Conservation (phyloP, 2,797 vertebrate genomes). For the Amblyopsis hoosieri region DNA sequence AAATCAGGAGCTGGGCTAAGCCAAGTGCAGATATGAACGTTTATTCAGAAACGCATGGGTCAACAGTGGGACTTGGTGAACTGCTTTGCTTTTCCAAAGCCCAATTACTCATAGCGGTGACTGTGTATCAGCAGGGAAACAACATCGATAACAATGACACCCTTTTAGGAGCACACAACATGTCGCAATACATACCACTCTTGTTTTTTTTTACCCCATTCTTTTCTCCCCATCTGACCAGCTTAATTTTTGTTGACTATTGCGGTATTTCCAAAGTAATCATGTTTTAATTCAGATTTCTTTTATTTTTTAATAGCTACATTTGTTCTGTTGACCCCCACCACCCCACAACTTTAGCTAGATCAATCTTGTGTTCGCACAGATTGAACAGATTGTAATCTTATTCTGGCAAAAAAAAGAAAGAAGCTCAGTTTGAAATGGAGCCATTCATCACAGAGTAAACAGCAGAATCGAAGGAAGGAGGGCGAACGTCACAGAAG, state of each 20-base stretch:
- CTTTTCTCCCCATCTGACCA: too few species aligned
- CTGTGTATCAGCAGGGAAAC: too few species aligned
- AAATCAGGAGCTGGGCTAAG: slow-evolving; percentile 22
- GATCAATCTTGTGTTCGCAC: slow-evolving; percentile 73
- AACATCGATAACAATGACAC: too few species aligned
- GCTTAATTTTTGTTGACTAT: too few species aligned
- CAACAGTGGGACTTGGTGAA: neutral
- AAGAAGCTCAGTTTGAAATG: slow-evolving; percentile 69
- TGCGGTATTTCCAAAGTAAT: too few species aligned
- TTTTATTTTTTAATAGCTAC: neutral
- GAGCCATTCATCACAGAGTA: slow-evolving; percentile 79
- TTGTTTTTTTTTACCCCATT: too few species aligned
- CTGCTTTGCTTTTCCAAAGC: too few species aligned
- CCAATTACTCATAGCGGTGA: too few species aligned
- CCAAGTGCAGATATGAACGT: slow-evolving; percentile 11
- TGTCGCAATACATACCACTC: too few species aligned
- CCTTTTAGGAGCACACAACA: too few species aligned
- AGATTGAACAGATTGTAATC: slow-evolving; percentile 77
- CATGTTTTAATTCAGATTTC: too few species aligned
- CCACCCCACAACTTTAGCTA: slow-evolving; percentile 20
- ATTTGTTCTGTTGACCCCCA: slow-evolving; percentile 21
- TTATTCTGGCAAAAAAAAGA: slow-evolving; percentile 56
- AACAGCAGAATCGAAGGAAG: slow-evolving; percentile 50
- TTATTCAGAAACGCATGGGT: slow-evolving; percentile 16
- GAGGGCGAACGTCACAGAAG: slow-evolving; percentile 42